A percentile compares a stretch with the other conserved stretches of the same genome.
Evolutionary conservation across 1,140 invertebrate genomes (phyloP).

Genomic region (Scaptomyza hsui): DNA sequence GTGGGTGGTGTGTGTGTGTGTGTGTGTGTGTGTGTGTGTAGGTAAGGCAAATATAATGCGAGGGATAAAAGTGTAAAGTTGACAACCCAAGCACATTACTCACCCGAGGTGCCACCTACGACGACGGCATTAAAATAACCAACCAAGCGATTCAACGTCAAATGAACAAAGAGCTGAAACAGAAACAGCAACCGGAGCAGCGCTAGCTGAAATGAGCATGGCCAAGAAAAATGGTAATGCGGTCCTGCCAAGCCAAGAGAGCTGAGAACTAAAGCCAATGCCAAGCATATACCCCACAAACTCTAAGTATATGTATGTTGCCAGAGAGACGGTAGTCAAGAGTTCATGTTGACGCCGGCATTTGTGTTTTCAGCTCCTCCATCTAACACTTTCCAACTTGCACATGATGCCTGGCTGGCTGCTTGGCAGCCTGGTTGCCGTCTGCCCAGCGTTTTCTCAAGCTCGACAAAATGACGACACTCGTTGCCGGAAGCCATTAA

Average conservation of each 20-base stretch:
- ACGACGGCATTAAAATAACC: conserved; percentile 75
- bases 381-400: conserved; percentile 24
- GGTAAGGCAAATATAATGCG: conserved; percentile 81
- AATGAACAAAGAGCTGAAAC: conserved; percentile 53
- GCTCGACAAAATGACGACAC: conserved; percentile 69
- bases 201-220: conserved; percentile 63
- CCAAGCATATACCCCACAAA: conserved; percentile 5
- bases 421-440: not conserved
- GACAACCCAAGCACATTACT: conserved; percentile 81
- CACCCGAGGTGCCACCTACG: conserved; percentile 72
- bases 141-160: conserved; percentile 80
- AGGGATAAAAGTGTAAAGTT: conserved; percentile 82
- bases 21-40: conserved; percentile 54
- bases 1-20: conserved; percentile 18
- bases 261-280: conserved; percentile 8
- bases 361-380: conserved; percentile 34
- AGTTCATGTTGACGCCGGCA: conserved; percentile 40
- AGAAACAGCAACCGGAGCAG: conserved; percentile 45
- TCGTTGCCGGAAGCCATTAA: conserved; percentile 77
- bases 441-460: conserved; percentile 33
- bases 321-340: conserved; percentile 37
- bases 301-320: conserved; percentile 46
- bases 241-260: conserved; percentile 48
- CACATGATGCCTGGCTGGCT: conserved; percentile 35
- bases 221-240: conserved; percentile 80